Percentiles rank a stretch among this genome's conserved stretches.
Evolutionary conservation across 2,113 vertebrate genomes (phyloP).

Genomic region (Notechis scutatus): DNA sequence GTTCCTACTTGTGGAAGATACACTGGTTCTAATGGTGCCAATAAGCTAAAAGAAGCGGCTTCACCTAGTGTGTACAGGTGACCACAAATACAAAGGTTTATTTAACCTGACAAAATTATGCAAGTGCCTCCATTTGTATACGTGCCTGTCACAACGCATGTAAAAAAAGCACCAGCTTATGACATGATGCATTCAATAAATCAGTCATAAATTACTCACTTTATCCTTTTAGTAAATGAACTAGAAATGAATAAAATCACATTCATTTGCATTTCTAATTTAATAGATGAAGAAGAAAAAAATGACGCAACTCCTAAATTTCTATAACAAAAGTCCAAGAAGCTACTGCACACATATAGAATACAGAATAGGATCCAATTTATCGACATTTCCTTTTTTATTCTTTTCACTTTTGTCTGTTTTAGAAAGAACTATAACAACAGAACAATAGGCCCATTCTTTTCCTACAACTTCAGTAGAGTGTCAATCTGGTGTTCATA

Average conservation of each 20-base stretch:
- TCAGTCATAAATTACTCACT: not conserved
- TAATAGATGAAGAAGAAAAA: not conserved
- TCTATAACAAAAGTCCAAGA: not conserved
- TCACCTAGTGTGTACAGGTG: rapidly evolving
- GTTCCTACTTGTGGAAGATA: not conserved
- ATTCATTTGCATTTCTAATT: not conserved
- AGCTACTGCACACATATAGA: not conserved
- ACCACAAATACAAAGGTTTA: not conserved
- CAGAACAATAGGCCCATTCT: constrained; percentile 18
- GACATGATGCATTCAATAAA: not conserved
- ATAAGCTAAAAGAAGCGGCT: rapidly evolving
- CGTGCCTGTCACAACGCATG: not conserved
- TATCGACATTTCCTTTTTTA: not conserved
- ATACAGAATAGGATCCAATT: not conserved
- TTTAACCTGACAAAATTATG: not conserved
- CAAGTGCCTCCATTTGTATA: not conserved
- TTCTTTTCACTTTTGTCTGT: not conserved
- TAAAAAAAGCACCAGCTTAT: not conserved
- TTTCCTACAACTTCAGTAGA: not conserved
- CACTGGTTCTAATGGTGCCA: rapidly evolving
- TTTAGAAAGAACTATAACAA: rapidly evolving
- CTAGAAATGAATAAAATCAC: not conserved
- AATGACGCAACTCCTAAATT: not conserved
- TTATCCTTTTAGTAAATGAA: not conserved
- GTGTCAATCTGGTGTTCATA: not conserved